These are phyloP conservation scores for Falco punctatus DNA, from an alignment of 2,113 vertebrate species.

Conservation along the genomic window DNA sequence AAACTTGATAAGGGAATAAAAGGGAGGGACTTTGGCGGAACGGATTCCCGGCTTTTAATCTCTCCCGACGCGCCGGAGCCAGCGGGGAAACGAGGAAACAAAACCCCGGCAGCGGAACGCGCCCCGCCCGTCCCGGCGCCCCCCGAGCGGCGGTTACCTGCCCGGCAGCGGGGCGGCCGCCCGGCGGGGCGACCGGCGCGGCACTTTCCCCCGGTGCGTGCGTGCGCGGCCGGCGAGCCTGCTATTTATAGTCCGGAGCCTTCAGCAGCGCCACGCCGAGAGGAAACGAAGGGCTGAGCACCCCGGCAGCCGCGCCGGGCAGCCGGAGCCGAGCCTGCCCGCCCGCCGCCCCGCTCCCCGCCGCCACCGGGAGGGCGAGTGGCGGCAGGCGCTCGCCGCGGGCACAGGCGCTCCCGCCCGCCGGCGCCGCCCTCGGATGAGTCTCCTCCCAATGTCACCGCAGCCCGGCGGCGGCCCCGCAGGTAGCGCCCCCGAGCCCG, in stretches of 20 bases:
- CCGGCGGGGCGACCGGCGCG: neutral
- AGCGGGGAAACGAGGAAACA: neutral
- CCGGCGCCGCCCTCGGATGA: neutral
- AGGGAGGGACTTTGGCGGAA: neutral
- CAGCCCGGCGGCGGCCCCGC: neutral
- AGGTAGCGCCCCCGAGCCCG: neutral
- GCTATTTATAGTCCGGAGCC: constrained; percentile 77
- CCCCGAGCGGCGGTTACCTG: constrained; percentile 1
- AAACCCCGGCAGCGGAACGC: neutral
- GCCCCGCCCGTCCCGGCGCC: neutral
- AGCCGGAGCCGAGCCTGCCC: neutral
- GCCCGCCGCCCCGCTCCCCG: neutral
- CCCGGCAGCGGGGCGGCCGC: neutral
- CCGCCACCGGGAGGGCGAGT: constrained; percentile 21
- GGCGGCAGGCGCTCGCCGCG: neutral
- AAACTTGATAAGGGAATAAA: constrained; percentile 52
- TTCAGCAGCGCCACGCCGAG: constrained; percentile 1
- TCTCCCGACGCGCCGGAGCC: neutral
- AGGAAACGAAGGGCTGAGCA: neutral
- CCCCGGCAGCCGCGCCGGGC: neutral
- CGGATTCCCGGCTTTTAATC: neutral
- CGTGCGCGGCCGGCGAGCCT: neutral
- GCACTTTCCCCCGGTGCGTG: neutral
- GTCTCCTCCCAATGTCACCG: constrained; percentile 65
- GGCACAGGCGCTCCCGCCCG: neutral